Base-by-base conservation (phyloP, 37 sponge, comb jelly and placozoan genomes). In the Lycopodina hypogea region DNA sequence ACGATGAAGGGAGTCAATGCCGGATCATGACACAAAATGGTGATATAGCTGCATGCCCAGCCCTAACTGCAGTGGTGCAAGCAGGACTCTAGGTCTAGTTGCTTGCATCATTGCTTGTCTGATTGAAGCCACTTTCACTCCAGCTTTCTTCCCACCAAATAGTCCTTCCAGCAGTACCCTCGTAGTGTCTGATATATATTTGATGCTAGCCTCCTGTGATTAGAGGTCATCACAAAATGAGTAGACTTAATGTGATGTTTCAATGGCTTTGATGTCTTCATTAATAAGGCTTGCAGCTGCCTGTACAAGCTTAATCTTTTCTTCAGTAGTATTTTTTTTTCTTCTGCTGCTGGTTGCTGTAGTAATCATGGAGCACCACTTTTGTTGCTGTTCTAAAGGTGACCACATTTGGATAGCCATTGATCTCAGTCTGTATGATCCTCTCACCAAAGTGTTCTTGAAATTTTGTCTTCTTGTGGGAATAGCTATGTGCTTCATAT, bases 331-430 rank as follows among this genome's bases (percentile, higher is more conserved):
- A 40, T 28, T 38, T 55, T 55, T 4, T 23, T 67, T 33, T 23
- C 55, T 53, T 12, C 55, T 53, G 61, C 23, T 17, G 11, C 66
- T 68, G 69, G 29, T 79, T 18, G 65, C 68, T 75, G 52, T 82
- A 82, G 40, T 37, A 83, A 18, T 83, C 75, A 11, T 74, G 83
- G 38, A 83, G 83, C 40, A 83, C 76, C 21, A 34, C 76, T 36
- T 28, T 63, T 22, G 75, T 67, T n/a, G 29, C 63, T 15, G 39
- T 82, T 67, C 75, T 83, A 36, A 83, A 83, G 22, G 83, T 75
- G 56, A 75, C 75, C 0, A 83, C 83, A 74, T 53, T 73, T 1
- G 80, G 36, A 69, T 83, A 75, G 34, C 83, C 75, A 75, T 83
- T 83, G 41, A 83, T 83, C 40, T 83, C 83, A 48, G 75, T 74